phyloP scores from a whole-genome alignment of 1,140 invertebrate species.

The Zaprionus nigranus region DNA sequence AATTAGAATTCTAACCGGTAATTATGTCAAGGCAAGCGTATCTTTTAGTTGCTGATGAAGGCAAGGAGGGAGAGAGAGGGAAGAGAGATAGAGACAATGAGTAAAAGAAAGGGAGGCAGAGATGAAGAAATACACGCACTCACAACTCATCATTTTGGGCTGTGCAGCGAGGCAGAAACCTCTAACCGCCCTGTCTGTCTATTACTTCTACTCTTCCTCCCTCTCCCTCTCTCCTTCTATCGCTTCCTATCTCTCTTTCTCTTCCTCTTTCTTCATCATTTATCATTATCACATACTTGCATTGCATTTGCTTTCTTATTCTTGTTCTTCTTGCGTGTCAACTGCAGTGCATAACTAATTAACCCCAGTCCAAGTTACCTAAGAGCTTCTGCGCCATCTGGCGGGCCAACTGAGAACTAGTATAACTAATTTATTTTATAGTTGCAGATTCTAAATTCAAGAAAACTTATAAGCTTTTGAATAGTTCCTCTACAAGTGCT shows the following conservation, averaged over 20 bases:
- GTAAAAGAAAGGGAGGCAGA: neutral
- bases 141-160: neutral
- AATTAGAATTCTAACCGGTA: conserved; percentile 42
- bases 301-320: neutral
- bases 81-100: conserved; percentile 1
- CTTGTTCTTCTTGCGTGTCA: neutral
- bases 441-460: no score
- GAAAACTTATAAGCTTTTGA: no score
- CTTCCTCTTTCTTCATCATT: neutral
- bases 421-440: no score
- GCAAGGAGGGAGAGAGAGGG: neutral
- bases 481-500: no score
- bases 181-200: conserved; percentile 8
- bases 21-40: conserved; percentile 71
- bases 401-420: no score
- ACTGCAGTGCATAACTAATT: conserved; percentile 5
- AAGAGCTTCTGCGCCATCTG: neutral
- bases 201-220: neutral
- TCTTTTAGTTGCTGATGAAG: conserved; percentile 55
- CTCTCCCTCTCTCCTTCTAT: no score
- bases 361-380: neutral
- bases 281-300: conserved; percentile 8
- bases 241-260: no score
- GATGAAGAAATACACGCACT: neutral
- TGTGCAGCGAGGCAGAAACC: neutral